Evolutionary conservation across 2,113 vertebrate genomes (phyloP), one percentile per base, ranked within the genome.

Genomic region (Hippoglossus stenolepis): DNA sequence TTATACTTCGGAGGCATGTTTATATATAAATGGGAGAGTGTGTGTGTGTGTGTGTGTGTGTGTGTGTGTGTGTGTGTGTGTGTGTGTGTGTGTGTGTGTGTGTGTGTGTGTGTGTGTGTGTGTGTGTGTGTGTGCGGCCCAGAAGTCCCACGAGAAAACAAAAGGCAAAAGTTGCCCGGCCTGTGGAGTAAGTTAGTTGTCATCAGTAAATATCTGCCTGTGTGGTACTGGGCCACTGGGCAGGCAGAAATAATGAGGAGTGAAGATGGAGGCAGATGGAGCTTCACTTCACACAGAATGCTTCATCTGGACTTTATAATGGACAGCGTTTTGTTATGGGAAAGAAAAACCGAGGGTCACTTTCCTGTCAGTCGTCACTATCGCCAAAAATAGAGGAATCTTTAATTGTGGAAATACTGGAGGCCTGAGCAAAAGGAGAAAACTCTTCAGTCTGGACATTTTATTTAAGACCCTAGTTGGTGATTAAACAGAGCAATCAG

Each of bases 211-310:
- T 81, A 68, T 75, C 83, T 82, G 85, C 73, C 71, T 83, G 85
- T 84, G 87, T 85, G 78, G 73, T 79, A 13, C 71, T 79, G 76
- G 79, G 82, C 82, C 88, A 81, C 65, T 85, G 88, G 84, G 79
- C 83, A 77, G 80, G 73, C 67, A 83, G 73, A 77, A 84, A 90
- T 90, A 91, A 92, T 79, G 82, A 89, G 87, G 80, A 69, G 65
- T 57, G 67, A 79, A 28, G 83, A 87, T 12, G n/a, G 69, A 79
- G 85, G 79, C 91, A 89, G 87, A 87, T 89, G 84, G 79, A 83
- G 74, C 80, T 51, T 74, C 77, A n/a, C 84, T 90, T 84, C 76
- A 89, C 85, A 73, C 83, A 82, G 77, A 62, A 59, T 64, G 85
- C 73, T 78, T 89, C 77, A 35, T 86, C 70, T 74, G 15, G 14